Evolutionary conservation across 2,888 invertebrate genomes (phyloP), one percentile per base, ranked within the genome.

Genomic region (Pseudococcus jackbeardsleyi): DNA sequence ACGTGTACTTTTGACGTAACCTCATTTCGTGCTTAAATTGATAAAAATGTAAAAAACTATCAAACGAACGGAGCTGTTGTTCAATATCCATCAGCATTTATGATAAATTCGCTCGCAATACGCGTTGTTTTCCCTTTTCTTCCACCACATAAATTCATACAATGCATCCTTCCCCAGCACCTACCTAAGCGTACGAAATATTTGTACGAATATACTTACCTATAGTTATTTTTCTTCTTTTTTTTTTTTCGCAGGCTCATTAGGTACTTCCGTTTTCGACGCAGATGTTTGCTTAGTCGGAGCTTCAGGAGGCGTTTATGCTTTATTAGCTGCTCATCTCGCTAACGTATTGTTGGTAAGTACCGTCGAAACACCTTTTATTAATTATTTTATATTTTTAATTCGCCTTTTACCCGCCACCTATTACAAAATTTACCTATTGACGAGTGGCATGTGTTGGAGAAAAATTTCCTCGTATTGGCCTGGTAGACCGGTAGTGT

Each of bases 301-400:
- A 86, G 98, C 99, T 4, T 98, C 98, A 88, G 99, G 98, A 39
- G 99, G 99, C 0, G 99, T 99, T 84, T 99, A 99, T 92, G 98
- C 99, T 19, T 93, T 99, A 48, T 93, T 99, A 84, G 98, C 98
- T 6, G 98, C 99, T 77, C 99, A 99, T 92, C 93, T 99, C 90
- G 97, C 99, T 90, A 98, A 99, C 92, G 97, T 98, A 86, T 93
- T 98, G 91, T 93, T 99, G 90, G 92, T 91, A 89, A 90, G 90
- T 87, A 59, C 59, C 59, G 59, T 59, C 59, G 19, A 19, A 59
- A 59, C 59, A 59, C 59, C 59, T 59, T 59, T 59, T 59, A 59
- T 54, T 15, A 26, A 84, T 84, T 82, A 54, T 85, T 85, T 88
- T 77, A n/a, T 33, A 59, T 89, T 48, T 39, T 79, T 33, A 79